Conservation (phyloP, 92 coral and sea anemone genomes). For the Pocillopora meandrina region DNA sequence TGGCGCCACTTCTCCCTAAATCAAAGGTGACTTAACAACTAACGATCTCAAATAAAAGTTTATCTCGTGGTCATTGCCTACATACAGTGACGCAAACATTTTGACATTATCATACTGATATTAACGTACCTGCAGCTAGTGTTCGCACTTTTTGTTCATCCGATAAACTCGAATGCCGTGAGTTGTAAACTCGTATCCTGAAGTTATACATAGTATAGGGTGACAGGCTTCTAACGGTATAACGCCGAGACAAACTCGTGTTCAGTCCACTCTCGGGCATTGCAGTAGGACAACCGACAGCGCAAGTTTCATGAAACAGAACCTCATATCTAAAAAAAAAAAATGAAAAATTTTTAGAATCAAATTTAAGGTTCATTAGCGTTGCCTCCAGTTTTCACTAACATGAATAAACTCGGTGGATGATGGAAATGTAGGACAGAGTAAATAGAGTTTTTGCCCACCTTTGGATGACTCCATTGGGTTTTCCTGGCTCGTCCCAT, state of each 20-base stretch:
- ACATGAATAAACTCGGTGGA: no score
- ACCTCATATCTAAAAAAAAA: slow-evolving; percentile 60
- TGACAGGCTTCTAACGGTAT: slow-evolving; percentile 44
- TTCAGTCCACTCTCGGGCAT: slow-evolving; percentile 53
- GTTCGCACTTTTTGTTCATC: slow-evolving; percentile 58
- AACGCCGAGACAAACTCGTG: slow-evolving; percentile 51
- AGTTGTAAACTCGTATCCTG: slow-evolving; percentile 68
- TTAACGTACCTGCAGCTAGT: slow-evolving; percentile 72
- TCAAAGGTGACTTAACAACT: no score
- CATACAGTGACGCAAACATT: no score
- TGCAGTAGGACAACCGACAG: slow-evolving; percentile 40
- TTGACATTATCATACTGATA: background rate
- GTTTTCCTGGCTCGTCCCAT: slow-evolving; percentile 86
- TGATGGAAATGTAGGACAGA: background rate
- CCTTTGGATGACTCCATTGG: slow-evolving; percentile 81
- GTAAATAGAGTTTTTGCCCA: slow-evolving; percentile 16
- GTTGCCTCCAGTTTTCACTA: no score
- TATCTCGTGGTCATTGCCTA: no score
- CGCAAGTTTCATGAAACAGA: slow-evolving; percentile 52
- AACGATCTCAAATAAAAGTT: no score
- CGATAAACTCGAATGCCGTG: slow-evolving; percentile 60
- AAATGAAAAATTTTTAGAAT: no score
- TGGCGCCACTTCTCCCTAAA: no score
- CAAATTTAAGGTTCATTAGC: no score
- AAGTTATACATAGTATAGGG: slow-evolving; percentile 78